These are phyloP conservation scores for Rhinichthys klamathensis DNA, from an alignment of 2,113 vertebrate genomes.

Conservation along the genomic window DNA sequence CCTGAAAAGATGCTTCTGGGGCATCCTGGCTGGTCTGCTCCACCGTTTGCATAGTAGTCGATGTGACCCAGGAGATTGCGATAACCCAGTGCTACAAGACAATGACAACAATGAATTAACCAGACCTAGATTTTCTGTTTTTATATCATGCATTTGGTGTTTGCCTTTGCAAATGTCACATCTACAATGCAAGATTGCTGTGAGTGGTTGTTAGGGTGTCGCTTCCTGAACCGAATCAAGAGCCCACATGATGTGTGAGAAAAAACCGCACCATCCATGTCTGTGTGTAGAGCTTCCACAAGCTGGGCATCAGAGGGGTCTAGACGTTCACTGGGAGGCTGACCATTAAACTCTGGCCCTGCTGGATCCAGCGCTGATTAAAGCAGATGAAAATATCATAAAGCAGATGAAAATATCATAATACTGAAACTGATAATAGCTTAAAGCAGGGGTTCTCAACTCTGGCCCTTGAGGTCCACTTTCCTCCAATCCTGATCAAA, in stretches of 20 bases:
- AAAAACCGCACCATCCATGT: conserved; percentile 85
- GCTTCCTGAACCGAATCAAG: not conserved
- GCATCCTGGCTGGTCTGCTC: conserved; percentile 89
- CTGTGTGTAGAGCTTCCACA: conserved; percentile 92
- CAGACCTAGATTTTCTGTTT: not conserved
- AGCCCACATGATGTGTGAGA: too few species aligned
- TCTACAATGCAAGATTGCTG: too few species aligned
- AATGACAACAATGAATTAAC: not conserved
- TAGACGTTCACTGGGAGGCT: conserved; percentile 71
- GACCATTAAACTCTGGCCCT: conserved; percentile 81
- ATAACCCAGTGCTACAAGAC: conserved; percentile 80
- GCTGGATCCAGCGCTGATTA: conserved; percentile 89
- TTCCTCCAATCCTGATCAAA: too few species aligned
- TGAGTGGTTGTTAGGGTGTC: too few species aligned
- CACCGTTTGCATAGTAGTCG: conserved; percentile 93
- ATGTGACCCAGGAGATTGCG: conserved; percentile 83
- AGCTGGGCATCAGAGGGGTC: conserved; percentile 86
- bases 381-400: too few species aligned
- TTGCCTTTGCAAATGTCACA: too few species aligned
- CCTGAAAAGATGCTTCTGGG: conserved; percentile 86
- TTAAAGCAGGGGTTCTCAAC: too few species aligned
- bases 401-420: too few species aligned
- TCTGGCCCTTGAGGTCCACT: too few species aligned
- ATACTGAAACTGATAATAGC: too few species aligned
- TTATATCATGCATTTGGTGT: not conserved